phyloP scores from a whole-genome alignment of 2,888 invertebrate species.

The Habrosyne pyritoides region DNA sequence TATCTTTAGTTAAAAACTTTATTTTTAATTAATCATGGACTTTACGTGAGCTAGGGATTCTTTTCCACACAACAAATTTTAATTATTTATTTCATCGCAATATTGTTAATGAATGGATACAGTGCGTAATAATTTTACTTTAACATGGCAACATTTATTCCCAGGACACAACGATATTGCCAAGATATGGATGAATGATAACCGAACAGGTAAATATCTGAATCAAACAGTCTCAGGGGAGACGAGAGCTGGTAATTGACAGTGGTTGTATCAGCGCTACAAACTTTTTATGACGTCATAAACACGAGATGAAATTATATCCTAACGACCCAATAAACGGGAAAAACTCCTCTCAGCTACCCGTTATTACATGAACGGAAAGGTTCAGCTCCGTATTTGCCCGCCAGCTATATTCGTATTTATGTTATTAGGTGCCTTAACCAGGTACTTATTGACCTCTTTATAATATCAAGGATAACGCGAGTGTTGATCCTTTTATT shows the following conservation, averaged over 20 bases:
- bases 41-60: too few species aligned
- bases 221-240: constrained; percentile 48
- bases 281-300: constrained; percentile 79
- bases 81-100: background rate
- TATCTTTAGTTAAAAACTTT: background rate
- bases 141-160: background rate
- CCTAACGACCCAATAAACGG: constrained; percentile 79
- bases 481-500: constrained; percentile 15
- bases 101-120: background rate
- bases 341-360: constrained; percentile 72
- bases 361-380: constrained; percentile 69
- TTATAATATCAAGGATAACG: constrained; percentile 20
- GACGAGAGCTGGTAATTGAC: constrained; percentile 59
- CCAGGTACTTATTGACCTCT: constrained; percentile 33
- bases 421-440: constrained; percentile 50
- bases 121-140: background rate
- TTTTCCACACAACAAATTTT: too few species aligned
- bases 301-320: constrained; percentile 82
- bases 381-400: constrained; percentile 59
- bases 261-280: constrained; percentile 73
- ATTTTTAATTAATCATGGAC: too few species aligned
- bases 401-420: constrained; percentile 47
- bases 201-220: constrained; percentile 41
- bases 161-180: constrained; percentile 9
- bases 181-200: constrained; percentile 31